Base-by-base conservation (phyloP, 2,797 vertebrate species). In the Crenuchus spilurus region DNA sequence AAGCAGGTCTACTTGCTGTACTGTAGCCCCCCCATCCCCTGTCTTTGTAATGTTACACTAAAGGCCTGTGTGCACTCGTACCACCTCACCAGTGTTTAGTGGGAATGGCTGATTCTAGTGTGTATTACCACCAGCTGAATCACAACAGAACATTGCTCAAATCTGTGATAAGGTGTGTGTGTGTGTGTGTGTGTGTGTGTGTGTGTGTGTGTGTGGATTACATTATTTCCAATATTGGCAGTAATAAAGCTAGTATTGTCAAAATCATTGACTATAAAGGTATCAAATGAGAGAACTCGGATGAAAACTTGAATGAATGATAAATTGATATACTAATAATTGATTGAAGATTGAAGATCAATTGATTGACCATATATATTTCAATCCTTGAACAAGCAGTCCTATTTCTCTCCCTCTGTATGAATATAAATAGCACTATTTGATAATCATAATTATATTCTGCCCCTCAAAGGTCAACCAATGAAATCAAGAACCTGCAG, bases 401-500 rank as follows among this genome's bases (percentile, higher is more conserved):
- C n/a, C n/a, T n/a, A n/a, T n/a, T n/a, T n/a, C 30, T 82, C 46
- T 9, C 13, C 14, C 51, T 30, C 63, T 76, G 70, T 83, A 81
- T n/a, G n/a, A n/a, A 85, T 82, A 85, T 85, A 79, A 83, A 85
- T 80, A 78, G 70, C 76, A 83, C 78, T 37, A n/a, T 24, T 46
- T 70, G 80, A 46, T 80, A 20, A 70, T n/a, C 48, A 11, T 20
- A 44, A 41, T 18, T 48, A 9, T 49, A 67, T 30, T 74, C n/a
- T 79, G 52, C n/a, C 74, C n/a, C 68, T 33, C 1, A 14, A 87
- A 99, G 97, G 92, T 98, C 96, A 84, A 98, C 95, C 92, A 99
- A 98, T 89, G 97, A 99, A 92, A 98, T 99, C 72, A 99, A 97
- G 94, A 99, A 99, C 89, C 90, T 99, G 81, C 97, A 99, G 92